Conservation (phyloP, 2,888 invertebrate species). For the Trissonchulus sp. region DNA sequence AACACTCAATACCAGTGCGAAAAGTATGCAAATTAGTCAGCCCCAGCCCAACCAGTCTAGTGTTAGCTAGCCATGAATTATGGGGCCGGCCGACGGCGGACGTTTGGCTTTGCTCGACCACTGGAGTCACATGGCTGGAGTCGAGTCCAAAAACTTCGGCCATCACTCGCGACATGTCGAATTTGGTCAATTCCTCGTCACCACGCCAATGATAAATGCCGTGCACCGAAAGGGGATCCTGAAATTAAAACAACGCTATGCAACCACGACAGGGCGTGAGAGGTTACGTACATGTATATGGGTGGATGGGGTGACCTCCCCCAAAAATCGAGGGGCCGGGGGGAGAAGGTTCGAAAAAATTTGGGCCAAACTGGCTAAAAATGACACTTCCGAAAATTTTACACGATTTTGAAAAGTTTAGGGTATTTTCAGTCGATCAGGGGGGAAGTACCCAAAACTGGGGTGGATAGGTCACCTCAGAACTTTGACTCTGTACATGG, state of each 20-base stretch:
- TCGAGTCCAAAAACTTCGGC: conserved; percentile 50
- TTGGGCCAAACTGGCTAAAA: too few relatives aligned
- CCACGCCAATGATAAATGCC: conserved; percentile 59
- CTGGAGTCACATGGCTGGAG: background rate
- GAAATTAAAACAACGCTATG: background rate
- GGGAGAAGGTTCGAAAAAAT: too few relatives aligned
- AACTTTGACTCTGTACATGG: too few relatives aligned
- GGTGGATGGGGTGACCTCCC: too few relatives aligned
- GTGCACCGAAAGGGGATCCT: conserved; percentile 34
- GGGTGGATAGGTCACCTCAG: too few relatives aligned
- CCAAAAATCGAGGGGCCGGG: too few relatives aligned
- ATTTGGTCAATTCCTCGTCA: conserved; percentile 57
- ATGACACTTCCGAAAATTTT: too few relatives aligned
- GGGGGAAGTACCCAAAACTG: too few relatives aligned
- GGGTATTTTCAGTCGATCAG: too few relatives aligned
- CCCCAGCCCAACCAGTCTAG: background rate
- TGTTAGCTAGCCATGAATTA: conserved; percentile 1
- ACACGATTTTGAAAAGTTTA: too few relatives aligned
- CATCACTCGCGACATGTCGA: conserved; percentile 57
- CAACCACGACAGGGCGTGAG: too few relatives aligned
- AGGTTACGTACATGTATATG: too few relatives aligned
- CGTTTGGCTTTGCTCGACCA: background rate
- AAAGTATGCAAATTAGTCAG: conserved; percentile 1
- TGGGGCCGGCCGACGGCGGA: background rate
- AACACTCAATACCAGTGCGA: background rate